Percentiles rank a stretch among this genome's conserved stretches.
Evolutionary conservation across 2,113 vertebrate species (phyloP).

Genomic region (Spizaetus ornatus): DNA sequence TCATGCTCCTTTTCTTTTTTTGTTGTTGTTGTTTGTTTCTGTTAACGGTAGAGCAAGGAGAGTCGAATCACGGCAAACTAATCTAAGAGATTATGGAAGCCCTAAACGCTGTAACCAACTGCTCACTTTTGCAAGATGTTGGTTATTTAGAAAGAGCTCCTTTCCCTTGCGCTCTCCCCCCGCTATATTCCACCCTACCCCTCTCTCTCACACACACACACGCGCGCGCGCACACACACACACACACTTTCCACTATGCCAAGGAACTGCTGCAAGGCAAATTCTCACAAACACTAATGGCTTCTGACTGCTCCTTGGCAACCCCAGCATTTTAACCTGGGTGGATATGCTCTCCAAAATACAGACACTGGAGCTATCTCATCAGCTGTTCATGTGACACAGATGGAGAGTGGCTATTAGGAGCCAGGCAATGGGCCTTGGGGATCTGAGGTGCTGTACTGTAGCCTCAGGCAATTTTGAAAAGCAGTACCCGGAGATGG

Average conservation of each 20-base stretch:
- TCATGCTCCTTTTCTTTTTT: background rate
- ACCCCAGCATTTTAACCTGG: conserved; percentile 98
- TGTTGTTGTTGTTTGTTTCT: conserved; percentile 30
- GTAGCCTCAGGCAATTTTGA: conserved; percentile 94
- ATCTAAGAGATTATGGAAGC: conserved; percentile 47
- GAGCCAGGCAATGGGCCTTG: conserved; percentile 93
- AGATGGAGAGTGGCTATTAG: conserved; percentile 96
- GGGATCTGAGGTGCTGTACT: conserved; percentile 98
- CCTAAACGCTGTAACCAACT: background rate
- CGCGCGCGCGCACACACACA: background rate
- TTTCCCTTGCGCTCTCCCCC: background rate
- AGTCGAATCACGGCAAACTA: conserved; percentile 54
- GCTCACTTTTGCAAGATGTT: background rate
- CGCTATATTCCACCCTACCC: background rate
- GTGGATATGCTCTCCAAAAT: conserved; percentile 91
- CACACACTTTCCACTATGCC: conserved; percentile 84
- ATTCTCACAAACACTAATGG: conserved; percentile 99
- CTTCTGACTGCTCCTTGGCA: conserved; percentile 99
- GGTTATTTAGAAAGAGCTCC: conserved; percentile 15
- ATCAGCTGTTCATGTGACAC: conserved; percentile 88
- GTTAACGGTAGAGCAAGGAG: conserved; percentile 43
- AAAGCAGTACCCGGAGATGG: conserved; percentile 93
- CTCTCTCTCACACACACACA: background rate
- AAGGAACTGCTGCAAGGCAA: conserved; percentile 98
- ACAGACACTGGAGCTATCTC: conserved; percentile 89